Base-by-base conservation (phyloP, 2,113 vertebrate genomes). In the Podarcis cretensis region DNA sequence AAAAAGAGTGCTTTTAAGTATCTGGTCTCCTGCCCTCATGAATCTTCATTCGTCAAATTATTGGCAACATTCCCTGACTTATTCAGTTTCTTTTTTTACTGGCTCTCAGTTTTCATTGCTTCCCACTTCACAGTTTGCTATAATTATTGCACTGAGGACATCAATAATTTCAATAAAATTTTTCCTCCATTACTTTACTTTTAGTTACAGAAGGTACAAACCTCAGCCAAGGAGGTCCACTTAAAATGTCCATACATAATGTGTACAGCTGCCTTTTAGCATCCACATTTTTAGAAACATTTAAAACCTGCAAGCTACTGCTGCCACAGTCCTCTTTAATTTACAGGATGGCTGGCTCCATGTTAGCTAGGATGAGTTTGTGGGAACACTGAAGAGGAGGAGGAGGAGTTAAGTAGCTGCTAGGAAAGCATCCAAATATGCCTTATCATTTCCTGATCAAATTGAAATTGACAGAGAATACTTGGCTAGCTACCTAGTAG, bases 21-120 rank as follows among this genome's bases (percentile, higher is more conserved):
- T 68, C 77, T 85, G 81, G 86, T 37, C 83, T 75, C 88, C 32
- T 87, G 91, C 21, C 40, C 84, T 88, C 40, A 3, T 59, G 82
- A 84, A 27, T 32, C 85, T 86, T 92, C 87, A 83, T 88, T 76
- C 81, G n/a, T 65, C 82, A 68, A 89, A 40, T 9, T 88, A 71
- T 23, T 83, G 86, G 86, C 89, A 92, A 16, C 73, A 23, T 32
- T 91, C 54, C 83, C 80, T 92, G 88, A 94, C 93, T 86, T 35
- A 92, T 89, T 30, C 6, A 91, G 90, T 83, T 73, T 79, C 92
- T 91, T 96, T 91, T 95, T 83, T 89, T 86, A 83, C 1, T 94
- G 73, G 88, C 69, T 76, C 84, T 76, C 65, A 77, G 32, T 43
- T 89, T 81, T 87, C 90, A 48, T 73, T 85, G 88, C 66, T 85